Evolutionary conservation across 2,113 vertebrate species (phyloP).

Genomic region (Fulmarus glacialis): DNA sequence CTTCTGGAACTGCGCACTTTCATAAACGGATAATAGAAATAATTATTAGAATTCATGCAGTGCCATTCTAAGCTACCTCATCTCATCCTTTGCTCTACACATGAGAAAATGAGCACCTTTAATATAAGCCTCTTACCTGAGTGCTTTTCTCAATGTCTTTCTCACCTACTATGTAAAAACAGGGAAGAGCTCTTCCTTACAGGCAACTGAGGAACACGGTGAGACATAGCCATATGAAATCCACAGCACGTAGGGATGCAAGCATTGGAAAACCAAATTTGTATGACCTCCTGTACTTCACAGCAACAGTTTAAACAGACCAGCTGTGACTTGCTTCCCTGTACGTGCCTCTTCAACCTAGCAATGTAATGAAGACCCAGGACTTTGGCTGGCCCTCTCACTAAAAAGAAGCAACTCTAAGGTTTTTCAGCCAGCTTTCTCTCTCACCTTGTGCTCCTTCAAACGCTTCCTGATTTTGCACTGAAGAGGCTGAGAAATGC

Average conservation of each 20-base stretch:
- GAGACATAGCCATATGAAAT: neutral
- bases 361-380: neutral
- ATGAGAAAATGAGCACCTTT: neutral
- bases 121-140: neutral
- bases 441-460: neutral
- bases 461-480: neutral
- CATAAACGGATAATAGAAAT: neutral
- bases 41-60: neutral
- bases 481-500: neutral
- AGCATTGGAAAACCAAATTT: neutral
- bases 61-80: neutral
- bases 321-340: neutral
- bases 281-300: neutral
- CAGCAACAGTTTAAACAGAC: neutral
- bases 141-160: neutral
- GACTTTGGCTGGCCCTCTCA: neutral
- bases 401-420: neutral
- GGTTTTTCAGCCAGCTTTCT: neutral
- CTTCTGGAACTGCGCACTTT: neutral
- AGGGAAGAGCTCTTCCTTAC: neutral
- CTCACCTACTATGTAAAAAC: neutral
- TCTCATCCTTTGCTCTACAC: neutral
- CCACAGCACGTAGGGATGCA: neutral
- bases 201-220: neutral
- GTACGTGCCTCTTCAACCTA: neutral